A percentile compares a stretch with the other conserved stretches of the same genome.
These are phyloP conservation scores for Mimas tiliae DNA, from an alignment of 2,888 invertebrate species.

Conservation along the genomic window DNA sequence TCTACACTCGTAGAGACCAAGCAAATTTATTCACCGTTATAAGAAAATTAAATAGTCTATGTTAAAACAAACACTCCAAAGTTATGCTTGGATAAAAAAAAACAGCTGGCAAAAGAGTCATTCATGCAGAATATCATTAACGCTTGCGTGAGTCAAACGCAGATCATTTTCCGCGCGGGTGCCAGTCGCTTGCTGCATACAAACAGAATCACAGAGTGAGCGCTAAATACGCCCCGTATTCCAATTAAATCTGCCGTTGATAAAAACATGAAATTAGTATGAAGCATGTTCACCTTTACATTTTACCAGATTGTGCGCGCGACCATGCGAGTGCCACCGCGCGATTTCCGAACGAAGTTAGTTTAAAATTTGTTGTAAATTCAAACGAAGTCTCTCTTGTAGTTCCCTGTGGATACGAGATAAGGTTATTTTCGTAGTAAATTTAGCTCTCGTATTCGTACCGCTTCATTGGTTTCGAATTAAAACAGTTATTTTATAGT, in stretches of 20 bases:
- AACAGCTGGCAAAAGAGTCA: constrained; percentile 33
- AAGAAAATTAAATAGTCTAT: background rate
- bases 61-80: constrained; percentile 26
- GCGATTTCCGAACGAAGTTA: constrained; percentile 58
- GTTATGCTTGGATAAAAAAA: constrained; percentile 37
- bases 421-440: constrained; percentile 54
- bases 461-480: constrained; percentile 49
- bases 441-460: constrained; percentile 48
- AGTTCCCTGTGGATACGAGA: constrained; percentile 52
- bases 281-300: constrained; percentile 48
- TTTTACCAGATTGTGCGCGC: constrained; percentile 51
- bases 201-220: constrained; percentile 60
- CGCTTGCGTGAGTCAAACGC: constrained; percentile 51
- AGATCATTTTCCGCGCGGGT: constrained; percentile 56
- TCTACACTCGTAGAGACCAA: too few relatives aligned
- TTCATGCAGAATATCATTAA: constrained; percentile 52
- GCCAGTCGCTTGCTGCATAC: constrained; percentile 48
- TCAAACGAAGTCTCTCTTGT: constrained; percentile 53
- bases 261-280: constrained; percentile 49
- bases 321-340: constrained; percentile 49
- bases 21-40: too few relatives aligned
- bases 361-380: constrained; percentile 61
- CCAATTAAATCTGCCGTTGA: constrained; percentile 54
- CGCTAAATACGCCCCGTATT: constrained; percentile 50
- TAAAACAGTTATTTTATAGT: constrained; percentile 34